A percentile compares a stretch with the other conserved stretches of the same genome.
Conservation (phyloP, 2,888 invertebrate species). For the Drosophila macrothrix region DNA sequence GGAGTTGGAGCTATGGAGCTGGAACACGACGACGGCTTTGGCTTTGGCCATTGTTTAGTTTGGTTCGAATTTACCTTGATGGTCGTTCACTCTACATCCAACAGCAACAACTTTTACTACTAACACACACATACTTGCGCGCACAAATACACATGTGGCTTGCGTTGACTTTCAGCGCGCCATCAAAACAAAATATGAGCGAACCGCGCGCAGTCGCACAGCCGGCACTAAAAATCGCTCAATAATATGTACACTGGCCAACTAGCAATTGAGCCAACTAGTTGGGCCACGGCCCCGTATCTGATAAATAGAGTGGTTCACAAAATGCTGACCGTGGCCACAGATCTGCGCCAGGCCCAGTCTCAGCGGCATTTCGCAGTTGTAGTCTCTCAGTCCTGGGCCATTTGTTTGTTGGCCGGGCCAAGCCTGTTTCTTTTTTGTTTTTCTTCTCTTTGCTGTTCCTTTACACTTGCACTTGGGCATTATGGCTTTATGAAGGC, state of each 20-base stretch:
- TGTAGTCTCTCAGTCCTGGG: constrained; percentile 59
- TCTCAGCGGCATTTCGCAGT: constrained; percentile 31
- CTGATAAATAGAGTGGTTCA: constrained; percentile 83
- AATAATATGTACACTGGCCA: constrained; percentile 79
- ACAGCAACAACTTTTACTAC: constrained; percentile 78
- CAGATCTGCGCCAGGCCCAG: constrained; percentile 48
- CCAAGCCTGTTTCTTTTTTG: constrained; percentile 73
- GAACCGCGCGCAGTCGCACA: constrained; percentile 46
- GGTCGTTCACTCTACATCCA: constrained; percentile 76
- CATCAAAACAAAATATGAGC: constrained; percentile 82
- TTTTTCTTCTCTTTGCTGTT: constrained; percentile 46
- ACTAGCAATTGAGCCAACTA: constrained; percentile 79
- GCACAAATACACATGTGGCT: constrained; percentile 28
- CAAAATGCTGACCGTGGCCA: constrained; percentile 76
- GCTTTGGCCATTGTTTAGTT: constrained; percentile 79
- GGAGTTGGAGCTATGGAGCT: constrained; percentile 26
- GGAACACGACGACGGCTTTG: constrained; percentile 41
- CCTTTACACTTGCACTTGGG: constrained; percentile 38
- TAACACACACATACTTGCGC: constrained; percentile 49
- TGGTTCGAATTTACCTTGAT: constrained; percentile 73
- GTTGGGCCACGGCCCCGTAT: constrained; percentile 72
- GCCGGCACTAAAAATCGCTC: constrained; percentile 79
- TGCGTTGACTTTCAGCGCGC: constrained; percentile 77
- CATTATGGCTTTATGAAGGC: constrained; percentile 36
- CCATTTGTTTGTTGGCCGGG: constrained; percentile 73